These are phyloP conservation scores for Lordiphosa andalusiaca DNA, from an alignment of 2,888 invertebrate species.

Conservation along the genomic window DNA sequence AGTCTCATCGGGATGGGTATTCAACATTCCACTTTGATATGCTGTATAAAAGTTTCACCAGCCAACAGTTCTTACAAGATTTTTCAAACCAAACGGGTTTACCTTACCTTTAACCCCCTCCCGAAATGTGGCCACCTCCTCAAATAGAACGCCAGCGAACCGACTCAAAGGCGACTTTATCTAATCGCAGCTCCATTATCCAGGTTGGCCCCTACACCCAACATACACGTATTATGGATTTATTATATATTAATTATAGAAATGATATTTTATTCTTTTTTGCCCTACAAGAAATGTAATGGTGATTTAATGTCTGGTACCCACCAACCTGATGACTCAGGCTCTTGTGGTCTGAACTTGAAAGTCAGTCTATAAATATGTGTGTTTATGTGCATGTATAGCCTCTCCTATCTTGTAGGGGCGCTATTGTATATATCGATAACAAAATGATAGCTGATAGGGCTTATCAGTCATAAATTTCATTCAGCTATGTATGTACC, in stretches of 20 bases:
- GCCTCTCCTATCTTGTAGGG: not conserved
- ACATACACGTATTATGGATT: slow-evolving; percentile 26
- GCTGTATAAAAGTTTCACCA: too few relatives aligned
- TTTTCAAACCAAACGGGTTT: too few relatives aligned
- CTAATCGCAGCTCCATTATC: slow-evolving; percentile 37
- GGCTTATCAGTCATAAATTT: slow-evolving; percentile 52
- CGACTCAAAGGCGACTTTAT: slow-evolving; percentile 29
- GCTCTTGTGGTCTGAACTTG: slow-evolving; percentile 46
- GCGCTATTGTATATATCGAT: slow-evolving; percentile 39
- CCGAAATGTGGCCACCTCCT: not conserved
- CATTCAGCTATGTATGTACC: slow-evolving; percentile 5
- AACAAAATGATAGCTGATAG: slow-evolving; percentile 56
- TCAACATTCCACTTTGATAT: too few relatives aligned
- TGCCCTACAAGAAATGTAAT: slow-evolving; percentile 25
- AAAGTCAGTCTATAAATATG: slow-evolving; percentile 25
- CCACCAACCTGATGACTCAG: slow-evolving; percentile 28
- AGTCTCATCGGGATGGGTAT: too few relatives aligned
- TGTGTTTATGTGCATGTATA: slow-evolving; percentile 1
- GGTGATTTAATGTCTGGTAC: slow-evolving; percentile 1
- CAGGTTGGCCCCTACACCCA: slow-evolving; percentile 26
- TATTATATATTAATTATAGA: slow-evolving; percentile 36
- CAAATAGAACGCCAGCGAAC: slow-evolving; percentile 13
- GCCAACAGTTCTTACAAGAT: too few relatives aligned
- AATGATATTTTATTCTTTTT: slow-evolving; percentile 28
- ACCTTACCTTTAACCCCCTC: too few relatives aligned